phyloP scores from a whole-genome alignment of 2,113 vertebrate genomes.

The Heterocephalus glaber region DNA sequence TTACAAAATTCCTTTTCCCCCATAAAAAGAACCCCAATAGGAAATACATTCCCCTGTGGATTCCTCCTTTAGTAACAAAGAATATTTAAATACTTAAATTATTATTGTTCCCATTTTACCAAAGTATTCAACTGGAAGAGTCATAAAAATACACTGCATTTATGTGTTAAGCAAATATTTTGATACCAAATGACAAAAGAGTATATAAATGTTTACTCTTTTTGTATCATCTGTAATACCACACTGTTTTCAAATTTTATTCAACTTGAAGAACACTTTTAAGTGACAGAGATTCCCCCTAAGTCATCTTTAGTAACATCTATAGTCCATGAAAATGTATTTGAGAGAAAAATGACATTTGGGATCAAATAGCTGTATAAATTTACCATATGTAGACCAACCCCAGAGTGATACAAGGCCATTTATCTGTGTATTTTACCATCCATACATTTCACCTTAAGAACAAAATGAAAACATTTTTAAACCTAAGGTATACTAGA shows the following conservation, averaged over 20 bases:
- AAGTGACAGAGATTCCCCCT: background rate
- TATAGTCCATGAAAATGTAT: background rate
- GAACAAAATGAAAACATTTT: constrained; percentile 48
- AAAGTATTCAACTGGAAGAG: constrained; percentile 46
- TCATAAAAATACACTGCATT: constrained; percentile 37
- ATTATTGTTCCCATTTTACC: background rate
- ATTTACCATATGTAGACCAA: constrained; percentile 8
- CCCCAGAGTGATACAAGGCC: background rate
- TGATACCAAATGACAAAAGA: constrained; percentile 36
- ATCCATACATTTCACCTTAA: background rate
- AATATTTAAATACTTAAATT: constrained; percentile 26
- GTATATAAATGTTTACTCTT: constrained; percentile 16
- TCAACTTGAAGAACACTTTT: constrained; percentile 1
- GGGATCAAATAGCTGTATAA: background rate
- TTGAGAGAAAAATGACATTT: background rate
- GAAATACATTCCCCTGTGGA: background rate
- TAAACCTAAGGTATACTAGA: background rate
- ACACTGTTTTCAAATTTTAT: constrained; percentile 49
- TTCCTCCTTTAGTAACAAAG: constrained; percentile 50
- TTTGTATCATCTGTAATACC: background rate
- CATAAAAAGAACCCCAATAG: constrained; percentile 1
- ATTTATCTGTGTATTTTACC: background rate
- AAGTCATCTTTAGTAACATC: constrained; percentile 5
- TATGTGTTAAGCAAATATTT: constrained; percentile 27
- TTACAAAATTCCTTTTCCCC: constrained; percentile 15